Base-by-base conservation (phyloP, 2,888 invertebrate species). In the Drosophila merina region DNA sequence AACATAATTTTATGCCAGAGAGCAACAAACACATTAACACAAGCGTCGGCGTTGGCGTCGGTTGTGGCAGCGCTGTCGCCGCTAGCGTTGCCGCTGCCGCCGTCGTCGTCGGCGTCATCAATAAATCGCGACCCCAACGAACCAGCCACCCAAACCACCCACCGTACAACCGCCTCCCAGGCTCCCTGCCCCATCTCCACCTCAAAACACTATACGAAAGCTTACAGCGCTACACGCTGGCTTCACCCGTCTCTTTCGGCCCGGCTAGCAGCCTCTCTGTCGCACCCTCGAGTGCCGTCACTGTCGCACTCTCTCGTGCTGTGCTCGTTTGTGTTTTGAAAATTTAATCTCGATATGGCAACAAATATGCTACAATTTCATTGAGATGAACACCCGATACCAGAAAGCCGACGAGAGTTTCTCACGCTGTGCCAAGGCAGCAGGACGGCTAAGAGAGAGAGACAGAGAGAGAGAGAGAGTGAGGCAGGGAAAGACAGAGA, bases 351-450 rank as follows among this genome's bases (percentile, higher is more conserved):
- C 89, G 89, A 88, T 88, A 86, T 89, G 88, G 89, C 86, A 88
- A 89, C 89, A 89, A 88, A 88, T 88, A 89, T 89, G 89, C 89
- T 88, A 88, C 89, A 88, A 88, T 88, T 89, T 89, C 89, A 88
- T 88, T 88, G 89, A 86, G 89, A 89, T 88, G 89, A 89, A 83
- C 89, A 84, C 84, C 89, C 84, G 84, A 84, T 84, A 84, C 79
- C 67, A 73, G 57, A 57, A 63, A 75, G 57, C 77, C 78, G 78
- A 77, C 75, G 79, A 67, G 70, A 55, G 73, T 70, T 70, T 70
- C 69, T 73, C 69, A 70, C 74, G 69, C 73, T 73, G 69, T 70
- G 66, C 50, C 28, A 30, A 38, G 31, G 31, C 31, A 45, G 38
- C 48, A 36, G 9, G 4, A 36, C 67, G 47, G 48, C 10, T 57